These are phyloP conservation scores for Gnathonemus echidnorhynchus DNA, from an alignment of 2,113 vertebrate species.

Conservation along the genomic window DNA sequence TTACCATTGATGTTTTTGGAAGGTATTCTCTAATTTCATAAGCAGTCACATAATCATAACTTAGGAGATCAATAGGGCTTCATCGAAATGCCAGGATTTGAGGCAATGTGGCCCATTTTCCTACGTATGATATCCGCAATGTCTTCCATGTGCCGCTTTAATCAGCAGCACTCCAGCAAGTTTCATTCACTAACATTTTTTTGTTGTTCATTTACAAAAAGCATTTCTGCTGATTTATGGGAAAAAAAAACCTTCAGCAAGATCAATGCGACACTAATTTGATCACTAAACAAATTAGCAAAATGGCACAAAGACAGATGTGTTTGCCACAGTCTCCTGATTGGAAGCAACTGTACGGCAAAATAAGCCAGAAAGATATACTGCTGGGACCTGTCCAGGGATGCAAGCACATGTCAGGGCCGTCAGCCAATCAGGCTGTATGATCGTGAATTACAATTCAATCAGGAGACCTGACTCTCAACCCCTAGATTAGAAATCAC, in stretches of 20 bases:
- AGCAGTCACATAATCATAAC: neutral
- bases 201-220: neutral
- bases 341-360: slow-evolving; percentile 22
- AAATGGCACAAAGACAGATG: slow-evolving; percentile 12
- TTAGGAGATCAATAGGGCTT: slow-evolving; percentile 28
- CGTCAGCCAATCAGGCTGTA: slow-evolving; percentile 14
- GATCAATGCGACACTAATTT: neutral
- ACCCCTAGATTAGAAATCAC: neutral
- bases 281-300: neutral
- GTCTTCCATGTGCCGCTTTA: neutral
- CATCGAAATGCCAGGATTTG: neutral
- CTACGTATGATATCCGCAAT: neutral
- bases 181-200: neutral
- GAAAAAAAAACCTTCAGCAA: neutral
- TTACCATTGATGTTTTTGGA: neutral
- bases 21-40: neutral
- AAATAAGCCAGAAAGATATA: slow-evolving; percentile 15
- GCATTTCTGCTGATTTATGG: neutral
- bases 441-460: neutral
- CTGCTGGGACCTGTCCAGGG: slow-evolving; percentile 19
- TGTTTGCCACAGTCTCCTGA: slow-evolving; percentile 16
- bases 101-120: neutral
- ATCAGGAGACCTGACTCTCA: neutral
- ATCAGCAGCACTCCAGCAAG: neutral
- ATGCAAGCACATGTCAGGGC: slow-evolving; percentile 27